phyloP scores from a whole-genome alignment of 2,888 invertebrate species.

The Anarsia innoxiella region DNA sequence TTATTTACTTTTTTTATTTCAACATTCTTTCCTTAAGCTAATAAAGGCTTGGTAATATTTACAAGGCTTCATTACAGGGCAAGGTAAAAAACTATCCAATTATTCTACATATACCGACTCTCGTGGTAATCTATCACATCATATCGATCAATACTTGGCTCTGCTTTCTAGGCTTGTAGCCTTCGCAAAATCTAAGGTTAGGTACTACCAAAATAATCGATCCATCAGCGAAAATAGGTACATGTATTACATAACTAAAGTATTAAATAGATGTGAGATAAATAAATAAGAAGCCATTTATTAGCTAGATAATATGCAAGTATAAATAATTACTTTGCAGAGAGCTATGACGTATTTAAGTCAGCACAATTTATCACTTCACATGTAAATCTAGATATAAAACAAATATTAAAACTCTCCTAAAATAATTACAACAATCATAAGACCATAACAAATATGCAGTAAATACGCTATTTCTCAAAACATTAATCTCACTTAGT shows the following conservation, averaged over 20 bases:
- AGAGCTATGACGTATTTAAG: slow-evolving; percentile 37
- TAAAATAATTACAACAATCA: slow-evolving; percentile 70
- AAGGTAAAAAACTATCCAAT: slow-evolving; percentile 71
- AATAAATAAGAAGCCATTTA: slow-evolving; percentile 37
- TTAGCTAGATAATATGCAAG: slow-evolving; percentile 25
- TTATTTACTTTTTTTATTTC: slow-evolving; percentile 64
- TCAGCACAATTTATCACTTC: slow-evolving; percentile 47
- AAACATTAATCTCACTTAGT: slow-evolving; percentile 72
- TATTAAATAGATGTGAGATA: slow-evolving; percentile 21
- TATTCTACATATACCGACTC: slow-evolving; percentile 49
- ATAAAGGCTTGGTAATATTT: slow-evolving; percentile 73
- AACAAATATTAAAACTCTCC: slow-evolving; percentile 71
- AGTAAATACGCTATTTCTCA: slow-evolving; percentile 51
- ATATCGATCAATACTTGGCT: slow-evolving; percentile 51
- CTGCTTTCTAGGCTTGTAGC: slow-evolving; percentile 34
- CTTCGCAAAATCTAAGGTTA: too few species aligned
- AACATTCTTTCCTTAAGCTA: slow-evolving; percentile 68
- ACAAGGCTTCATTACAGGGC: slow-evolving; percentile 72
- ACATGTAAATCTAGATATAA: slow-evolving; percentile 49
- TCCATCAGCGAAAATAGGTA: slow-evolving; percentile 16
- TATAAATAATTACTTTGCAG: slow-evolving; percentile 35
- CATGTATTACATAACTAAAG: slow-evolving; percentile 14
- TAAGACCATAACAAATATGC: slow-evolving; percentile 69
- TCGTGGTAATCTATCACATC: slow-evolving; percentile 59
- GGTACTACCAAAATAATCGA: slow-evolving; percentile 2